These are phyloP conservation scores for Hyphantria cunea DNA, from an alignment of 1,140 invertebrate genomes.

Conservation along the genomic window DNA sequence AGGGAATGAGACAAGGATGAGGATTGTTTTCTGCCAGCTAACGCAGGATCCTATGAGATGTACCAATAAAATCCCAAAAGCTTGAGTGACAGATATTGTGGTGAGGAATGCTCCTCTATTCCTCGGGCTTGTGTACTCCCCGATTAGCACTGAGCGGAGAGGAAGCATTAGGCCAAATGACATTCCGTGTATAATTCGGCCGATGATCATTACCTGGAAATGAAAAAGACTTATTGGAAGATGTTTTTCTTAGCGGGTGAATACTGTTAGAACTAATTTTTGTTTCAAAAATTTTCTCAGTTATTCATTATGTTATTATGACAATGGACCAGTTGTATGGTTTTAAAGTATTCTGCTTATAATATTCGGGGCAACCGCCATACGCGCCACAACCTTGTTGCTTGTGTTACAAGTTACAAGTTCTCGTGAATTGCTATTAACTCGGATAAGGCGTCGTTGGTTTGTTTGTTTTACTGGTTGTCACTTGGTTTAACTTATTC, in stretches of 20 bases:
- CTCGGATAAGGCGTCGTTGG: too few species aligned
- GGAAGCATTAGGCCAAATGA: constrained; percentile 27
- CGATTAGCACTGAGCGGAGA: constrained; percentile 24
- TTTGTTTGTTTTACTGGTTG: too few species aligned
- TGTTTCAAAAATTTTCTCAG: too few species aligned
- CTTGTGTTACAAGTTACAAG: too few species aligned
- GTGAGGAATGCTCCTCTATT: constrained; percentile 39
- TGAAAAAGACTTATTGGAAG: neutral
- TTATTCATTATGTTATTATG: too few species aligned
- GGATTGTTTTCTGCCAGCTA: constrained; percentile 28
- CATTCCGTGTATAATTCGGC: constrained; percentile 23
- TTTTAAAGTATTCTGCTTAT: too few species aligned
- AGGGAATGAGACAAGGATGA: constrained; percentile 23
- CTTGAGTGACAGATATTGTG: constrained; percentile 29
- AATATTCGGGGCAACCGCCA: too few species aligned
- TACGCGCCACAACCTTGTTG: too few species aligned
- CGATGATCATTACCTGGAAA: constrained; percentile 19
- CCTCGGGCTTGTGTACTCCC: constrained; percentile 30
- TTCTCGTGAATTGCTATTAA: too few species aligned
- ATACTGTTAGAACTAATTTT: too few species aligned
- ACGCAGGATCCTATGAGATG: constrained; percentile 31
- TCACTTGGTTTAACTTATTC: too few species aligned
- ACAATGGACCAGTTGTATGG: too few species aligned
- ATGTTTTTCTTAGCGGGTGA: neutral
- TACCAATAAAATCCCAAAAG: constrained; percentile 23